Evolutionary conservation across 2,113 vertebrate species (phyloP), one percentile per base, ranked within the genome.

Genomic region (Galbula dea): DNA sequence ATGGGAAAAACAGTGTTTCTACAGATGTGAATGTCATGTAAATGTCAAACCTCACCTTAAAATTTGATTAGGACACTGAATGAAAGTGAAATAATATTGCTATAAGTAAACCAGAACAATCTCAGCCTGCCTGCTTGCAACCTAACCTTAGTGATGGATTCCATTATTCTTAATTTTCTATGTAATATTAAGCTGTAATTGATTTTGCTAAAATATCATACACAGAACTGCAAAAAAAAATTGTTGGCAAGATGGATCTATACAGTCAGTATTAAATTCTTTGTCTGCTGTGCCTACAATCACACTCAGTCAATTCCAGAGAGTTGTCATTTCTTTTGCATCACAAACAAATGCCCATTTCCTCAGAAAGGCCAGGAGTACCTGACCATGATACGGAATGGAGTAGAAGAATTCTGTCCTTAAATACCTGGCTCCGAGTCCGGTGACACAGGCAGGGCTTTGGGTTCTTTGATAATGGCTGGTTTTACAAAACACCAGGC

Each of bases 1-100:
- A 49, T 36, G 21, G 72, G 86, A 76, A 57, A 90, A 94, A 92
- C 68, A 41, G 39, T 58, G 67, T 49, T 93, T 52, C 75, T 90
- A 84, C 81, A 95, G 71, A 92, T 89, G 90, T 66, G 90, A 95
- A 91, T 88, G 92, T 86, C 92, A 94, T 80, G 82, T 88, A 96
- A 95, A 96, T 95, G 96, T 96, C 90, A 96, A 91, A 80, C 36
- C 41, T 41, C 51, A 39, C 34, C 63, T 89, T 91, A 88, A 94
- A 91, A 91, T 94, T 92, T 80, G 82, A 89, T 95, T 80, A 93
- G 89, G 32, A 77, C 32, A 7, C 66, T 34, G 82, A 93, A 72
- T 34, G n/a, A 68, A 82, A 89, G 63, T 58, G 7, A 89, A 94
- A 62, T 27, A 75, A 27, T 12, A 4, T 57, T 9, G 4, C 73